These are phyloP conservation scores for Xiphophorus hellerii DNA, from an alignment of 2,113 vertebrate genomes.

Conservation along the genomic window DNA sequence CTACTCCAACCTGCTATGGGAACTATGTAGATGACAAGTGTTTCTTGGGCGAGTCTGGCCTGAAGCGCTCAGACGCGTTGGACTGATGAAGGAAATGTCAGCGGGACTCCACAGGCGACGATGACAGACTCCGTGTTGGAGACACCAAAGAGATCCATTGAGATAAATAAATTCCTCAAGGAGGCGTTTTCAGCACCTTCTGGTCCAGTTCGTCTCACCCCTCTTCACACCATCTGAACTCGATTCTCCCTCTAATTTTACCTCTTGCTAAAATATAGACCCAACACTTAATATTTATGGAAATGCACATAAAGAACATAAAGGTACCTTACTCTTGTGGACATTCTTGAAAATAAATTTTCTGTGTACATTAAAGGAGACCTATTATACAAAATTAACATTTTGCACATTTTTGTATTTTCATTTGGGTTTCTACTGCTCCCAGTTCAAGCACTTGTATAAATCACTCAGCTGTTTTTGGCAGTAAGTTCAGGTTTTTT, in stretches of 20 bases:
- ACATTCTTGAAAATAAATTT: neutral
- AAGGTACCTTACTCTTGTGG: neutral
- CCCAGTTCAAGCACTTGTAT: no score
- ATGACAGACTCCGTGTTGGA: slow-evolving; percentile 54
- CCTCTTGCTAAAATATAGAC: neutral
- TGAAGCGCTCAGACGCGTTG: slow-evolving; percentile 62
- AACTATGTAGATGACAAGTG: slow-evolving; percentile 46
- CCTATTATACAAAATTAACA: no score
- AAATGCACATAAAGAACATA: neutral
- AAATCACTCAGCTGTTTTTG: no score
- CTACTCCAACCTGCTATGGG: slow-evolving; percentile 47
- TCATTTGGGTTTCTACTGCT: no score
- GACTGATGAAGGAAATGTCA: slow-evolving; percentile 77
- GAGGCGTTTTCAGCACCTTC: slow-evolving; percentile 52
- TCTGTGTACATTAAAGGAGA: no score
- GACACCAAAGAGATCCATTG: slow-evolving; percentile 29
- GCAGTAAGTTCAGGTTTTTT: no score
- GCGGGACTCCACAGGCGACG: slow-evolving; percentile 46
- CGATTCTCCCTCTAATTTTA: slow-evolving; percentile 23
- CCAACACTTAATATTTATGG: neutral
- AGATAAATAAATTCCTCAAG: slow-evolving; percentile 67
- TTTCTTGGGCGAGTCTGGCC: slow-evolving; percentile 61
- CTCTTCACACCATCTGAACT: slow-evolving; percentile 15
- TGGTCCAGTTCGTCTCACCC: slow-evolving; percentile 10
- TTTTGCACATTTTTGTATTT: no score